A percentile compares a stretch with the other conserved stretches of the same genome.
These are phyloP conservation scores for Gymnoscopelus braueri DNA, from an alignment of 2,797 vertebrate species.

Conservation along the genomic window DNA sequence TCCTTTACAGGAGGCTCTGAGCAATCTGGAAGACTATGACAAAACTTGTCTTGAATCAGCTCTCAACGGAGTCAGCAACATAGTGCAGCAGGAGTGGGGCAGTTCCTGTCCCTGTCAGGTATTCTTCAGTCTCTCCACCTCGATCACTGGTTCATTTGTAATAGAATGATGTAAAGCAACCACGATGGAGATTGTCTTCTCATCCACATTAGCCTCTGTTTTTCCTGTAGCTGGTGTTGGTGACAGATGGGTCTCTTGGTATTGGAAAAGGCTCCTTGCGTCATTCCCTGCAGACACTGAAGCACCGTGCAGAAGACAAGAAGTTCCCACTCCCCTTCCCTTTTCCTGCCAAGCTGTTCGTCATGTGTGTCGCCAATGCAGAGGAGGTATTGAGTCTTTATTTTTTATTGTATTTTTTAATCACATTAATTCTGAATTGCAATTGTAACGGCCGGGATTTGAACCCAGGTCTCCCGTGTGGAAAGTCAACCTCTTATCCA, in stretches of 20 bases:
- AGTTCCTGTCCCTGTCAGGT: constrained; percentile 96
- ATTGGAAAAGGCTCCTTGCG: constrained; percentile 95
- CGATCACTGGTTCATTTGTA: background rate
- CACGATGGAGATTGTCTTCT: no score
- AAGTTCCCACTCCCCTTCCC: constrained; percentile 96
- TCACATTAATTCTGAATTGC: background rate
- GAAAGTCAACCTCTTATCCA: no score
- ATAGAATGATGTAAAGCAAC: no score
- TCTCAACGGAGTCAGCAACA: constrained; percentile 90
- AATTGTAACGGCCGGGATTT: no score
- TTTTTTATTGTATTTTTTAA: background rate
- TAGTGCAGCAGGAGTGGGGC: constrained; percentile 98
- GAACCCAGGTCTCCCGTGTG: no score
- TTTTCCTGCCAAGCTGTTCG: constrained; percentile 93
- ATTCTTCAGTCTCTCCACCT: constrained; percentile 28
- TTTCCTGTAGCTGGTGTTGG: constrained; percentile 88
- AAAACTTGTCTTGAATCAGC: constrained; percentile 96
- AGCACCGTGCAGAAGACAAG: constrained; percentile 89
- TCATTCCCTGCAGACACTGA: constrained; percentile 90
- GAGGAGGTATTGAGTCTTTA: constrained; percentile 88
- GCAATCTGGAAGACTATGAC: constrained; percentile 96
- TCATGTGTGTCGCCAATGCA: constrained; percentile 96
- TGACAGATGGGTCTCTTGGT: constrained; percentile 95
- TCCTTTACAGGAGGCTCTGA: constrained; percentile 89
- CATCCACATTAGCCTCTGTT: background rate